phyloP scores from a whole-genome alignment of 2,113 vertebrate species.

The Sapayoa aenigma region DNA sequence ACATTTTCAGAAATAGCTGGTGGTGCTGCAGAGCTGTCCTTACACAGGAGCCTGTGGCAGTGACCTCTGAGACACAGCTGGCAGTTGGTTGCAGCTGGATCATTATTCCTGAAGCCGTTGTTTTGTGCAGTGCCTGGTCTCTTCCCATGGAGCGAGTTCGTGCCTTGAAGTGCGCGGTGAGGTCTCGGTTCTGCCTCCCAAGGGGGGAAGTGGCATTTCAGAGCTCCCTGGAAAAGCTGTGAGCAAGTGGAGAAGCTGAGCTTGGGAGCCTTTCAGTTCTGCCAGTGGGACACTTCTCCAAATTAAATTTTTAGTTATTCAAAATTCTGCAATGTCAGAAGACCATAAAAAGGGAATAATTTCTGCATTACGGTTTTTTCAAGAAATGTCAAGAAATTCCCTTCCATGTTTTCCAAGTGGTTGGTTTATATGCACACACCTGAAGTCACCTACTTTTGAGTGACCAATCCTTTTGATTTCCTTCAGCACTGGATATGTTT shows the following conservation, averaged over 20 bases:
- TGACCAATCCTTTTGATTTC: not conserved
- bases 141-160: not conserved
- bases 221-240: not conserved
- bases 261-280: not conserved
- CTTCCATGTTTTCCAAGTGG: not conserved
- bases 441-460: not conserved
- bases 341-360: not conserved
- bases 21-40: not conserved
- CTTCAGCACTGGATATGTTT: not conserved
- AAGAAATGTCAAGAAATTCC: not conserved
- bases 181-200: not conserved
- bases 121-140: not conserved
- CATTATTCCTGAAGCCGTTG: rapidly evolving
- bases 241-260: not conserved
- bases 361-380: not conserved
- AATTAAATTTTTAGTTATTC: not conserved
- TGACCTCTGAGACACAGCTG: not conserved
- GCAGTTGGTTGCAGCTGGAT: rapidly evolving
- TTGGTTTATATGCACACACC: not conserved
- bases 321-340: not conserved
- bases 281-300: not conserved
- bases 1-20: constrained; percentile 2
- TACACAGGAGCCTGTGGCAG: not conserved
- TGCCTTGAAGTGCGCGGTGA: not conserved
- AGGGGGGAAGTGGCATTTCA: not conserved